Conservation (phyloP, 2,797 vertebrate species). For the Delichon dasypus region DNA sequence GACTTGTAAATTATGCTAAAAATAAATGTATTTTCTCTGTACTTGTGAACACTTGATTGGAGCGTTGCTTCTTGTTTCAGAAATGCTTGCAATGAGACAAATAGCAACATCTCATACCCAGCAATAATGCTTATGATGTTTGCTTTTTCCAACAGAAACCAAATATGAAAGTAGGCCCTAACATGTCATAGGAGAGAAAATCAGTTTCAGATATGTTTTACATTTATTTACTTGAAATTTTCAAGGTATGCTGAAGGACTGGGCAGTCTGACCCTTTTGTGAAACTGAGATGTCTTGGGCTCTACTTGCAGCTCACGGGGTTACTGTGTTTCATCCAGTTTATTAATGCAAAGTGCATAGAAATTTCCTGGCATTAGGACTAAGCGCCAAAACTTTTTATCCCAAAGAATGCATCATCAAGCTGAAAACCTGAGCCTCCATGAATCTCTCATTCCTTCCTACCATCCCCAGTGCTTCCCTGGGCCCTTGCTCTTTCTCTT, state of each 20-base stretch:
- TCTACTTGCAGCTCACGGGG: neutral
- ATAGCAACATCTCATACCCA: neutral
- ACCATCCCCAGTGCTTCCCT: neutral
- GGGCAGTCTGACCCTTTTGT: neutral
- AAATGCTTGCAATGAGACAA: neutral
- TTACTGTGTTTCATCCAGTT: neutral
- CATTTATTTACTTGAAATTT: slow-evolving; percentile 2
- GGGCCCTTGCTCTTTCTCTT: neutral
- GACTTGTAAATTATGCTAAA: neutral
- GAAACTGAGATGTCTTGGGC: neutral
- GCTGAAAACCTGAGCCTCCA: neutral
- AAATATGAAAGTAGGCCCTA: neutral
- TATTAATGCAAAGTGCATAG: neutral
- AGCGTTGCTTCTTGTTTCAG: neutral
- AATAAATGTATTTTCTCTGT: neutral
- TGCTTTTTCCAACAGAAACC: neutral
- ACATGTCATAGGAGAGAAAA: neutral
- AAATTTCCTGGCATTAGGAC: neutral
- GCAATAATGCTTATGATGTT: neutral
- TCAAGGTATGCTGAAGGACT: neutral
- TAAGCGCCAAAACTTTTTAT: neutral
- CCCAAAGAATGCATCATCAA: neutral
- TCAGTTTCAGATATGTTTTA: neutral
- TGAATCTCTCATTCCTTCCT: neutral
- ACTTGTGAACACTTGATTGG: neutral